A percentile compares a stretch with the other conserved stretches of the same genome.
Evolutionary conservation across 2,113 vertebrate species (phyloP).

Genomic region (Podarcis cretensis): DNA sequence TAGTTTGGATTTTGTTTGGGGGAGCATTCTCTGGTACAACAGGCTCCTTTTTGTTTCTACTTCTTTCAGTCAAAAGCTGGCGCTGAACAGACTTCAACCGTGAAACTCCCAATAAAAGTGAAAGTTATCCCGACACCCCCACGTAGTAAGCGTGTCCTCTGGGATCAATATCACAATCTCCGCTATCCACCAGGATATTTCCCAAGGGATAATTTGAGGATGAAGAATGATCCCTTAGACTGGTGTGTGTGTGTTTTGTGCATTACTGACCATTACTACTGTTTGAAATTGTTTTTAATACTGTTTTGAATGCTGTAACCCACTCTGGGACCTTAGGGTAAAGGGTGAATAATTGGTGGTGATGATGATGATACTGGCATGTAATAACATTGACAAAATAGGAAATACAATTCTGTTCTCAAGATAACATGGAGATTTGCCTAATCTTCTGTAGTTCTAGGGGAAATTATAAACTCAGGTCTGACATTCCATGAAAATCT

Average conservation of each 20-base stretch:
- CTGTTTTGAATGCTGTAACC: no score
- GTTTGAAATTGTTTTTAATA: no score
- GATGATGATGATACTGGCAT: neutral
- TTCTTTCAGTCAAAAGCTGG: constrained; percentile 84
- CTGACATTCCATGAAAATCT: neutral
- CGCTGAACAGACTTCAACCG: constrained; percentile 90
- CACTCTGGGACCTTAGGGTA: no score
- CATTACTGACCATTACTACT: neutral
- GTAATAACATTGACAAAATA: neutral
- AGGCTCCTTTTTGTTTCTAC: constrained; percentile 32
- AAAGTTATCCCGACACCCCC: constrained; percentile 96
- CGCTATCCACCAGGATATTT: constrained; percentile 98
- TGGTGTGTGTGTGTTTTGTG: constrained; percentile 81
- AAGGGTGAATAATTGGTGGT: no score
- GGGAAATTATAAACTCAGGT: neutral
- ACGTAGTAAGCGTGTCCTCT: constrained; percentile 93
- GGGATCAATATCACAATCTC: constrained; percentile 99
- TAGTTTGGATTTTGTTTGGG: constrained; percentile 4
- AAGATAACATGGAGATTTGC: neutral
- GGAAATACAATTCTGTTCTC: neutral
- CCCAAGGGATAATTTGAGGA: constrained; percentile 94
- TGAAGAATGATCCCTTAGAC: constrained; percentile 98
- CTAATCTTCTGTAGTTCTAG: neutral
- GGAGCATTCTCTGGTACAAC: constrained; percentile 12
- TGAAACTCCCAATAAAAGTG: constrained; percentile 96